Evolutionary conservation across 2,113 vertebrate species (phyloP), one percentile per base, ranked within the genome.

Genomic region (Rhinogobius similis): DNA sequence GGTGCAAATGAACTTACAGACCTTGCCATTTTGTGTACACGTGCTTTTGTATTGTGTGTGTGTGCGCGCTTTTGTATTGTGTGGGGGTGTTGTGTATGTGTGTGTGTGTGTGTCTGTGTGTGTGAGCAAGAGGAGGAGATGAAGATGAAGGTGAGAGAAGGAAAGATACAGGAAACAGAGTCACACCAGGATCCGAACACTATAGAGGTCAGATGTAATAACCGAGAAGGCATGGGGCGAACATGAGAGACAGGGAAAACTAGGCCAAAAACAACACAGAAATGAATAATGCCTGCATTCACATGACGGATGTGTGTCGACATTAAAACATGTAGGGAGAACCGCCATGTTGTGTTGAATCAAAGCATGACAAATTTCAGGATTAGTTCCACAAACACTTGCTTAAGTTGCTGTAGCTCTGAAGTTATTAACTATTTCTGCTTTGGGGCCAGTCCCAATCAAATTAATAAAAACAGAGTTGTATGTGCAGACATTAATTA

Each of bases 1-100:
- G 88, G 83, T 87, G 84, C 72, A 85, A 89, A 89, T 89, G 75
- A 88, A 83, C 67, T 65, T 76, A 27, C 27, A 72, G 53, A 64
- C 38, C 67, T 68, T 72, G 73, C 68, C 74, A 27, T 71, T 43
- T 76, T 68, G 65, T 50, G 62, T 58, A 64, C 73, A 68, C 23
- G 56, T 75, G 75, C 41, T 12, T 50, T 5, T 21, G 46, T 50
- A 5, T 50, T 1, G 20, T 10, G 43, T 4, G 43, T 3, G 43
- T 46, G 43, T 7, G 43, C 8, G n/a, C n/a, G n/a, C n/a, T n/a
- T n/a, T n/a, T n/a, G n/a, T n/a, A n/a, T n/a, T n/a, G n/a, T n/a
- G n/a, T n/a, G n/a, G n/a, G n/a, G n/a, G n/a, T 50, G 18, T n/a
- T 50, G 46, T n/a, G 46, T 48, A n/a, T 1, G 20, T 10, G 43